Conservation (phyloP, 2,888 invertebrate species). For the Cheilosia soror region DNA sequence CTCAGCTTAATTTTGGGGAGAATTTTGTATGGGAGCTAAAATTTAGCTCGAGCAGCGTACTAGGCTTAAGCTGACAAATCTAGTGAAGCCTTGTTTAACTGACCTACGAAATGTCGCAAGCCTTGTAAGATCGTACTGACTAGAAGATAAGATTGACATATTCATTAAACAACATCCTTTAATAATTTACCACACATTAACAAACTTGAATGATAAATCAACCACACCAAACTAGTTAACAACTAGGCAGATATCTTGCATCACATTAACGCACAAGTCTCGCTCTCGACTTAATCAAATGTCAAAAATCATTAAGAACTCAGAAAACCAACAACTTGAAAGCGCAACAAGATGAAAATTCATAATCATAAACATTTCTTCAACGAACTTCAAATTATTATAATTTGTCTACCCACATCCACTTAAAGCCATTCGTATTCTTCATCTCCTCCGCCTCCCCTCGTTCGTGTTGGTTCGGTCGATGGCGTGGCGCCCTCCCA, state of each 20-base stretch:
- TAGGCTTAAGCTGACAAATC: too few relatives aligned
- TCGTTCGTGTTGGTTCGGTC: background rate
- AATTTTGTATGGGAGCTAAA: too few relatives aligned
- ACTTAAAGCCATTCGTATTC: slow-evolving; percentile 43
- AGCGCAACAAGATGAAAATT: slow-evolving; percentile 54
- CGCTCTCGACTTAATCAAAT: slow-evolving; percentile 28
- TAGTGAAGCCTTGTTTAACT: too few relatives aligned
- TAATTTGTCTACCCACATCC: slow-evolving; percentile 68
- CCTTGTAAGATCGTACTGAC: too few relatives aligned
- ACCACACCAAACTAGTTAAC: slow-evolving; percentile 6
- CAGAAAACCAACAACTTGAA: slow-evolving; percentile 7
- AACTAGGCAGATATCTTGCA: slow-evolving; percentile 11
- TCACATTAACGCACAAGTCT: background rate
- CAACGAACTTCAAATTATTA: slow-evolving; percentile 62
- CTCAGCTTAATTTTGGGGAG: too few relatives aligned
- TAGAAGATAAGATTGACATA: too few relatives aligned
- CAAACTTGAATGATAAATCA: background rate
- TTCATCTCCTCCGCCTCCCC: background rate
- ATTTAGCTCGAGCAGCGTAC: too few relatives aligned
- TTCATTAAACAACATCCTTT: too few relatives aligned
- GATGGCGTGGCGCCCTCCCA: background rate
- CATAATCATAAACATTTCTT: slow-evolving; percentile 55
- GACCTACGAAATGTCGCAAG: too few relatives aligned
- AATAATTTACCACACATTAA: too few relatives aligned
- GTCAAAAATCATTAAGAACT: slow-evolving; percentile 25